phyloP scores from a whole-genome alignment of 37 sponge, comb jelly and placozoan genomes.

The Eunapius fragilis region DNA sequence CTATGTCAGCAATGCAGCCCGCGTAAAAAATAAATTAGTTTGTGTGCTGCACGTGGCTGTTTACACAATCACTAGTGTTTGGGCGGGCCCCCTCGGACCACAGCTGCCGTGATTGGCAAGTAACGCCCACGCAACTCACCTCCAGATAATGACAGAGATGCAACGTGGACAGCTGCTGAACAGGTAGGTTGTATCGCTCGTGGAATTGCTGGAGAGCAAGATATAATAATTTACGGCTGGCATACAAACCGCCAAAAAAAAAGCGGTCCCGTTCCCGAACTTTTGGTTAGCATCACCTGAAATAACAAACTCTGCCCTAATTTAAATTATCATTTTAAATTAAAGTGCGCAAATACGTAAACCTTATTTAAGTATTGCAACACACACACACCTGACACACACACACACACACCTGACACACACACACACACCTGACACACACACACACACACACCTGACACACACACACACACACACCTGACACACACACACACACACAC shows the following conservation, averaged over 20 bases:
- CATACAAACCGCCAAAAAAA: conserved; percentile 13
- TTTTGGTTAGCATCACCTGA: too few relatives aligned
- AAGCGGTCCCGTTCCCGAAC: too few relatives aligned
- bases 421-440: conserved; percentile 16
- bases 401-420: conserved; percentile 37
- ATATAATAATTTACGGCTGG: background rate
- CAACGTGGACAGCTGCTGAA: conserved; percentile 52
- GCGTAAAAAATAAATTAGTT: background rate
- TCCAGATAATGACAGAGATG: conserved; percentile 74
- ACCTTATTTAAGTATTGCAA: too few relatives aligned
- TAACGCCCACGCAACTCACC: conserved; percentile 21
- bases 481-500: background rate
- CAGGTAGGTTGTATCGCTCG: conserved; percentile 53
- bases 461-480: background rate
- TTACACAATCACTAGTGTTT: background rate
- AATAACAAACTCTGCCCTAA: background rate
- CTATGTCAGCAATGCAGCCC: background rate
- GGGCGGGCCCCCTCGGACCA: background rate
- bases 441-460: conserved; percentile 13
- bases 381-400: too few relatives aligned
- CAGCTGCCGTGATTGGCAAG: too few relatives aligned
- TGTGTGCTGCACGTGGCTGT: background rate
- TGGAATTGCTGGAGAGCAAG: conserved; percentile 65
- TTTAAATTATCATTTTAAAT: too few relatives aligned
- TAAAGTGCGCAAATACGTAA: too few relatives aligned